Evolutionary conservation across 2,113 vertebrate genomes (phyloP), one percentile per base, ranked within the genome.

Genomic region (Galeopterus variegatus): DNA sequence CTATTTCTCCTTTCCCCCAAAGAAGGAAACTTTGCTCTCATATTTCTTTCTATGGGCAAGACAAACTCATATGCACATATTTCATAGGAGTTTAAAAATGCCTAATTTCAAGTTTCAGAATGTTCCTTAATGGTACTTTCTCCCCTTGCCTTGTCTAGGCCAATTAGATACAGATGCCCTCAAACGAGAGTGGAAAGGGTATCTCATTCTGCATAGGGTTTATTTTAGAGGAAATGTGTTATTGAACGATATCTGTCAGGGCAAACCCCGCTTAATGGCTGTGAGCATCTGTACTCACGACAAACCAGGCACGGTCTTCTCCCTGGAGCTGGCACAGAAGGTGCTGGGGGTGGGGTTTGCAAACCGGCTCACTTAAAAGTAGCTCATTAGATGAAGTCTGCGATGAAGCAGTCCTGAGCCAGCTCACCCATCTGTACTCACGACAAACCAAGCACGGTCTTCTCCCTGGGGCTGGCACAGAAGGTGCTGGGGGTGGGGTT

Each of bases 11-110:
- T 88, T 70, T 77, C 36, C 45, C 33, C 12, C 17, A 58, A 76
- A 96, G 90, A 93, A 96, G 94, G 86, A 80, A 95, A 94, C 82
- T 96, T 94, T 93, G 77, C 58, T 94, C 93, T 97, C 91, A 70
- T 86, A 64, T 92, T 97, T 85, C 96, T 92, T 89, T 77, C 79
- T 94, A 62, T 70, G 76, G 86, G 70, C 26, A 65, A 96, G 82
- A 69, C 56, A 83, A 80, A 88, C 52, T 56, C 33, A 33, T n/a
- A 79, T 2, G 31, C 60, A 81, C 60, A 28, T 31, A 81, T 97
- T 91, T 92, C 83, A 93, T 17, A 67, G 45, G 56, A 93, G 21
- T 48, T 95, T 95, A 24, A 89, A 92, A 94, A 95, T 70, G 65
- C 72, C 36, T 75, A 28, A 56, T 84, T 86, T 94, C 69, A 76